Evolutionary conservation across 2,888 invertebrate genomes (phyloP), one percentile per base, ranked within the genome.

Genomic region (Noctua pronuba): DNA sequence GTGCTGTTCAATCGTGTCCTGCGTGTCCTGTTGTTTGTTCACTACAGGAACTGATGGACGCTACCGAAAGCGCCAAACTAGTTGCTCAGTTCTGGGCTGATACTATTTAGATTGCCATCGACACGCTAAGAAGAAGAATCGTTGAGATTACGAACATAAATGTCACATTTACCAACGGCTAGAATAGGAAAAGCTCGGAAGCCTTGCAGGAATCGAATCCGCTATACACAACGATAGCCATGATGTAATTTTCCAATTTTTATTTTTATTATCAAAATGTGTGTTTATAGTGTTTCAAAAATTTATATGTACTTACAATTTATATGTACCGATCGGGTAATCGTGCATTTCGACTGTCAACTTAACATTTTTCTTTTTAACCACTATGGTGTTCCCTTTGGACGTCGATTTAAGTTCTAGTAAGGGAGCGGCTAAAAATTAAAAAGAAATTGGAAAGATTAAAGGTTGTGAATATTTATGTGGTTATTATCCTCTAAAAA

Each of bases 251-350:
- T 65, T 44, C 21, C 24, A 55, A n/a, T n/a, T n/a, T n/a, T 69
- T 55, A n/a, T 55, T n/a, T n/a, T 11, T n/a, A 35, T 62, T 62
- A 62, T 35, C 35, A 62, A 35, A n/a, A n/a, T 55, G 21, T 35
- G 21, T 35, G 10, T 35, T 62, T 7, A 24, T 35, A 13, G 38
- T 16, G 16, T 41, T 18, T 41, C 10, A 65, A 65, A n/a, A n/a
- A n/a, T n/a, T n/a, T n/a, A n/a, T n/a, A n/a, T n/a, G n/a, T n/a
- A n/a, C n/a, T n/a, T n/a, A n/a, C n/a, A n/a, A n/a, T n/a, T n/a
- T n/a, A n/a, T n/a, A n/a, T n/a, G 75, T 85, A 0, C 92, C 90
- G 16, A 73, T 77, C 3, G 95, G 95, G 79, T 95, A 93, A 8
- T 91, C 91, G 0, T 82, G n/a, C 18, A 94, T 79, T 16, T 73